A percentile compares a stretch with the other conserved stretches of the same genome.
phyloP scores from a whole-genome alignment of 1,140 invertebrate species.

The Gyrodactylus bullatarudis region DNA sequence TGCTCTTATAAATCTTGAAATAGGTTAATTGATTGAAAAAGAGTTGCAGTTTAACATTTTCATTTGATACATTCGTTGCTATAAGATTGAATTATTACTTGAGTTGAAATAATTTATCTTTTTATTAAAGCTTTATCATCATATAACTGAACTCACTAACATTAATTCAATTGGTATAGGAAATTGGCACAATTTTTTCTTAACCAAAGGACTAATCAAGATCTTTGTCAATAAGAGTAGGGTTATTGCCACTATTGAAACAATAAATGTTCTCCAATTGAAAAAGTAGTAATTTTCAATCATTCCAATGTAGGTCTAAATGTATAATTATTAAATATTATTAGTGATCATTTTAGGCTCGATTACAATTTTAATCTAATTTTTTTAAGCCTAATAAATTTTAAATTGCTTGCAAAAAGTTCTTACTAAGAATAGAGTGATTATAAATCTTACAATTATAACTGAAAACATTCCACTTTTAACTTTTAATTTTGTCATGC shows the following conservation, averaged over 20 bases:
- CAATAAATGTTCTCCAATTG: background rate
- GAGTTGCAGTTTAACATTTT: too few relatives aligned
- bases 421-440: too few relatives aligned
- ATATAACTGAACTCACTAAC: background rate
- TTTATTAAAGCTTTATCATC: too few relatives aligned
- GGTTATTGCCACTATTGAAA: background rate
- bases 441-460: background rate
- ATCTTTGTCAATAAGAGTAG: background rate
- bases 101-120: too few relatives aligned
- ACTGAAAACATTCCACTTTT: background rate
- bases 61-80: too few relatives aligned
- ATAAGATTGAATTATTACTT: too few relatives aligned
- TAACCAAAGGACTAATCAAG: background rate
- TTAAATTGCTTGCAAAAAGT: background rate
- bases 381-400: background rate
- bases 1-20: too few relatives aligned
- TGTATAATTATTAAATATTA: background rate
- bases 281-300: background rate
- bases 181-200: background rate
- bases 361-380: background rate
- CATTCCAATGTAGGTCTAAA: background rate
- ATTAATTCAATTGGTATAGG: background rate
- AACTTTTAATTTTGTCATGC: conserved; percentile 6
- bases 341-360: background rate
- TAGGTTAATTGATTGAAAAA: too few relatives aligned